Evolutionary conservation across 2,888 invertebrate genomes (phyloP).

Genomic region (Drosophila anomelani): DNA sequence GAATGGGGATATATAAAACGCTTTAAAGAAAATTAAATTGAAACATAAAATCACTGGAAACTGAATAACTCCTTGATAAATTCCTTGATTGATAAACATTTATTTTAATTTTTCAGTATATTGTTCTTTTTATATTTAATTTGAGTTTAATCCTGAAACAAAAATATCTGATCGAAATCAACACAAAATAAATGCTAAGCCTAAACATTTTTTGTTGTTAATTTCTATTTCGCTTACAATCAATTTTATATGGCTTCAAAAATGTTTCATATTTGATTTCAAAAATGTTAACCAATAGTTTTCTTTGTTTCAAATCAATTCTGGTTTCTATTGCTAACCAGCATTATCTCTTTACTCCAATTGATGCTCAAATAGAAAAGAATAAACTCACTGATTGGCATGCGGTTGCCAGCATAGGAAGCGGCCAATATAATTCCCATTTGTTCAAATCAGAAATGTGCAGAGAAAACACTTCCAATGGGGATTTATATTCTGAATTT

Average conservation of each 20-base stretch:
- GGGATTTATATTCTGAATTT: neutral
- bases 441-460: slow-evolving; percentile 4
- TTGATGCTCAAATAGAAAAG: neutral
- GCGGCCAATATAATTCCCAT: slow-evolving; percentile 4
- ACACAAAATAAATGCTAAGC: neutral
- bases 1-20: neutral
- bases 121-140: neutral
- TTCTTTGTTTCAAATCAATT: neutral
- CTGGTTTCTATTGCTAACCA: neutral
- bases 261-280: neutral
- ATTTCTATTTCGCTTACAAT: neutral
- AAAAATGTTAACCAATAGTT: neutral
- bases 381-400: slow-evolving; percentile 21
- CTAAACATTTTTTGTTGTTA: no score
- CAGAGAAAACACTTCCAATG: neutral
- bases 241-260: neutral
- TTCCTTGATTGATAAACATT: no score
- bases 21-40: no score
- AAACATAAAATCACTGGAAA: neutral
- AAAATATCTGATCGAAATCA: neutral
- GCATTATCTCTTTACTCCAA: neutral
- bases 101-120: neutral
- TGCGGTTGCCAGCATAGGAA: slow-evolving; percentile 49
- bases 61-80: no score
- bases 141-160: neutral